Conservation (phyloP, 2,888 invertebrate species). For the Ligdia adustata region DNA sequence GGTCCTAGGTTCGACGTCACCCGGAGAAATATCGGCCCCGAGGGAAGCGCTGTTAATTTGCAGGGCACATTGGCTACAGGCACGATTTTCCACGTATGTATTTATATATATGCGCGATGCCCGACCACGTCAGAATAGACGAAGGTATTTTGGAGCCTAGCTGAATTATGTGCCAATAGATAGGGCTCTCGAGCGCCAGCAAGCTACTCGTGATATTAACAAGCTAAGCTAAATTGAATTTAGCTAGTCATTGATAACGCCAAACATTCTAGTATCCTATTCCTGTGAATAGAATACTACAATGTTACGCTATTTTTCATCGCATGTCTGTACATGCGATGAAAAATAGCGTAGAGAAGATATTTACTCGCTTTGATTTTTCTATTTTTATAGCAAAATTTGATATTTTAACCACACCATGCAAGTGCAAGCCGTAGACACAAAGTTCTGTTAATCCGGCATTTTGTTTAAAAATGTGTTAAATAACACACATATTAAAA, state of each 20-base stretch:
- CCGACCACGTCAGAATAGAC: slow-evolving; percentile 51
- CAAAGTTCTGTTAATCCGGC: too few relatives aligned
- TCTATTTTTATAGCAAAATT: too few relatives aligned
- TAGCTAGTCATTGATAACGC: neutral
- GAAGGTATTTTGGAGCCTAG: slow-evolving; percentile 48
- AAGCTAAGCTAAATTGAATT: slow-evolving; percentile 24
- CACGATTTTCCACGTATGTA: slow-evolving; percentile 73
- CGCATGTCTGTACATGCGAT: too few relatives aligned
- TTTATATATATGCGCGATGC: slow-evolving; percentile 36
- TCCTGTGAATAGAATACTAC: too few relatives aligned
- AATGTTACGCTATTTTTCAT: too few relatives aligned
- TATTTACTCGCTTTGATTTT: too few relatives aligned
- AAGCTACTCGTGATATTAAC: slow-evolving; percentile 17
- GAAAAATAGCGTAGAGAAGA: too few relatives aligned
- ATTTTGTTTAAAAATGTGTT: slow-evolving; percentile 45
- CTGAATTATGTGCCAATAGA: slow-evolving; percentile 35
- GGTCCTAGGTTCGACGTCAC: slow-evolving; percentile 78
- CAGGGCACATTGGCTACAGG: slow-evolving; percentile 70
- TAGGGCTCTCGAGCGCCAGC: slow-evolving; percentile 23
- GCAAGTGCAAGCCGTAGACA: too few relatives aligned
- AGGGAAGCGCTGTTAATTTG: slow-evolving; percentile 80
- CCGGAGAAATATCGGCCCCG: slow-evolving; percentile 79
- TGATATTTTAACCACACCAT: too few relatives aligned
- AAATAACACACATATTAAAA: slow-evolving; percentile 43
- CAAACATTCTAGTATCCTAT: too few relatives aligned